Evolutionary conservation across 2,797 vertebrate species (phyloP), one percentile per base, ranked within the genome.

Genomic region (Tokudaia tokunoshimensis): DNA sequence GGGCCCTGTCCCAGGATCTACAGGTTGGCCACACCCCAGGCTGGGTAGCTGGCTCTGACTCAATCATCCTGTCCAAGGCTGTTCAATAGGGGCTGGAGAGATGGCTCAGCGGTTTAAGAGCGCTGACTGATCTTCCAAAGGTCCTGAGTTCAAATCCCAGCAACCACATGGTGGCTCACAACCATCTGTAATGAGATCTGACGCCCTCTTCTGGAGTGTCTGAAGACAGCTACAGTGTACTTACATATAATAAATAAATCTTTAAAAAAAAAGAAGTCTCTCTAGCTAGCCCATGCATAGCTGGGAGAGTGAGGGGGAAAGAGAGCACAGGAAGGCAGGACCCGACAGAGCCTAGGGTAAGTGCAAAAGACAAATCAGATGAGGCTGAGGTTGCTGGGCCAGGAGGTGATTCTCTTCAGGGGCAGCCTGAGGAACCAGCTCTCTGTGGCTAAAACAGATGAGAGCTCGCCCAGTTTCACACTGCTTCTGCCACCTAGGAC

Each of bases 281-380:
- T 61, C 44, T 1, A 44, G 50, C 20, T 55, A 72, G 41, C 15
- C 22, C 0, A 0, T 17, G 72, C 52, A 26, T 0, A 24, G 50
- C 22, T n/a, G 50, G 50, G 24, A 5, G 15, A 0, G 2, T 17
- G 47, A 8, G 4, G 0, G 2, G 37, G 31, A 65, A 0, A 15
- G 11, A 2, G 12, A 0, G 26, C n/a, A 24, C 15, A 31, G 24
- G 1, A 75, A 76, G 79, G 70, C 76, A 95, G 44, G 79, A 74
- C 75, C 41, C 41, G 29, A 31, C 13, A 1, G 65, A 31, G 72
- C 12, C 31, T 6, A 76, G 55, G 31, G 29, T 13, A 65, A 76
- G 34, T 6, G 1, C 34, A 12, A 19, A 1, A 31, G 44, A 55
- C 12, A 37, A 15, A 44, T 2, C n/a, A 3, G 12, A 63, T 31